Percentiles rank a stretch among this genome's conserved stretches.
phyloP scores from a whole-genome alignment of 2,797 vertebrate species.

The Glossophaga mutica region DNA sequence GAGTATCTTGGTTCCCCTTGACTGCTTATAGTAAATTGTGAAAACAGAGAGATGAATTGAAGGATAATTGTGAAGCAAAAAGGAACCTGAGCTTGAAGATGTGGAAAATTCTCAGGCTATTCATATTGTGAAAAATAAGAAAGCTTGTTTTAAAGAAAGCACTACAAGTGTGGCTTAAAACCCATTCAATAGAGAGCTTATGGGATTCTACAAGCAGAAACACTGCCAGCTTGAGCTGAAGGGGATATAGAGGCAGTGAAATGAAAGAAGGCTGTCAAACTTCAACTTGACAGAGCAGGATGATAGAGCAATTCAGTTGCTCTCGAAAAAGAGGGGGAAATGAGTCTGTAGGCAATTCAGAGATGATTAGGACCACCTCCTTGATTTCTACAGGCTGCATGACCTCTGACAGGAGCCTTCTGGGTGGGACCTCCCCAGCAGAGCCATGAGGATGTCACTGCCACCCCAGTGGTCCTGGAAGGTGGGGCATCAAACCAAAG shows the following conservation, averaged over 20 bases:
- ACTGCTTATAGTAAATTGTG: not conserved
- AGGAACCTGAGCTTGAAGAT: not conserved
- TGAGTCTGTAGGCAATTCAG: not conserved
- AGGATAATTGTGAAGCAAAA: not conserved
- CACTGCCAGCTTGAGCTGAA: not conserved
- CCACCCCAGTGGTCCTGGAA: not conserved
- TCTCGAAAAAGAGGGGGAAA: not conserved
- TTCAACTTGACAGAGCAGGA: not conserved
- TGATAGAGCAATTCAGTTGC: not conserved
- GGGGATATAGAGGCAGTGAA: not conserved
- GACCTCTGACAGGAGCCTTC: not conserved
- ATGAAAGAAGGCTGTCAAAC: not conserved
- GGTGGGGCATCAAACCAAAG: not conserved
- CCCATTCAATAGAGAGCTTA: not conserved
- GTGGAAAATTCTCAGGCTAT: not conserved
- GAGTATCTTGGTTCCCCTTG: not conserved
- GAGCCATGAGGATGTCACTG: not conserved
- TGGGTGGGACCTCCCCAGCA: not conserved
- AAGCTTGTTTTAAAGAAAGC: not conserved
- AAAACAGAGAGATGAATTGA: not conserved
- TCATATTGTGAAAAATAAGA: not conserved
- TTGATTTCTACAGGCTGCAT: not conserved
- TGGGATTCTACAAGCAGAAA: not conserved
- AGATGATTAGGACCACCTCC: not conserved
- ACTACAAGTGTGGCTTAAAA: not conserved